Conservation (phyloP, 2,888 invertebrate genomes). For the Oscheius sp. region DNA sequence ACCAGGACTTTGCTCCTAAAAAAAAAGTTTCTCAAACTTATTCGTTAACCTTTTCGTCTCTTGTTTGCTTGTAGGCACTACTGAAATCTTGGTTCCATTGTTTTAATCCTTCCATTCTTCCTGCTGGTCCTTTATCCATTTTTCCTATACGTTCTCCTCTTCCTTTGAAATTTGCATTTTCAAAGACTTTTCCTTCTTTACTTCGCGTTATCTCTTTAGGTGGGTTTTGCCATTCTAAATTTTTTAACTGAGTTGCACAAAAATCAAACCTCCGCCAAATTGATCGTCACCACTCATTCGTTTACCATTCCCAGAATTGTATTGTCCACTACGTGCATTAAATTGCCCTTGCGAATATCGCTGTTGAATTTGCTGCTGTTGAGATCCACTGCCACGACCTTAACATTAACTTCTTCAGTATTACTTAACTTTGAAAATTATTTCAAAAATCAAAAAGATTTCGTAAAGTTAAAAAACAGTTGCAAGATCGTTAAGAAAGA, state of each 20-base stretch:
- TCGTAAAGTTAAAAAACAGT: no score
- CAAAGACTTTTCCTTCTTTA: conserved; percentile 11
- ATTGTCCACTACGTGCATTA: background rate
- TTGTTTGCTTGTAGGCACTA: conserved; percentile 3
- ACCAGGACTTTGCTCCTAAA: conserved; percentile 2
- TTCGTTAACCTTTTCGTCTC: background rate
- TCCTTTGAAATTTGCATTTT: conserved; percentile 15
- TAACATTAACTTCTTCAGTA: background rate
- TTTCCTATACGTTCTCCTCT: background rate
- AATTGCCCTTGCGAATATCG: background rate
- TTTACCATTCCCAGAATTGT: conserved; percentile 8
- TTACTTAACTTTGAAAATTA: no score
- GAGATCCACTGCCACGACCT: conserved; percentile 19
- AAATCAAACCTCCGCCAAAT: conserved; percentile 15
- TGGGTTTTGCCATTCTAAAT: conserved; percentile 20
- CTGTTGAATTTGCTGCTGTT: conserved; percentile 3
- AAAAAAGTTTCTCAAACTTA: background rate
- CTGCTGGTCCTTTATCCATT: background rate
- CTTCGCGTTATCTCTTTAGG: background rate
- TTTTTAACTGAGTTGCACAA: background rate
- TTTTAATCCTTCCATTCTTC: conserved; percentile 2
- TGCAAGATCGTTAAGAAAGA: background rate
- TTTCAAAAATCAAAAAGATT: no score
- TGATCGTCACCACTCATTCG: conserved; percentile 15
- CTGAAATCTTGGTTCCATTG: conserved; percentile 16